Conservation (phyloP, 2,797 vertebrate species). For the Gymnopithys bicolor region DNA sequence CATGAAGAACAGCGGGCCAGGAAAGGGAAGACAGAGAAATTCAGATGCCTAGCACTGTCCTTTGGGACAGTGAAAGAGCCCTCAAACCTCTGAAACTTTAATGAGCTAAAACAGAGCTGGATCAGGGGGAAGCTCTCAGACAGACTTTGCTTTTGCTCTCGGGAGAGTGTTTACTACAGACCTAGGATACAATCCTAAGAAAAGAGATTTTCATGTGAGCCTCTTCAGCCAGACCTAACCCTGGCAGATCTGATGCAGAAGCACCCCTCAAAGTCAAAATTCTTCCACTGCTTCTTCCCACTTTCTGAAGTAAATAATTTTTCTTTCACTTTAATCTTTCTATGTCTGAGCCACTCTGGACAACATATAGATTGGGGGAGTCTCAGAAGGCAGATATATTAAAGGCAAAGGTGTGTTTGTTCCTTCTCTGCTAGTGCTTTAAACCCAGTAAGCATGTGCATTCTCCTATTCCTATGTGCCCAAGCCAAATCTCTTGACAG, state of each 20-base stretch:
- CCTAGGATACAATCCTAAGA: background rate
- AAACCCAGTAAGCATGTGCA: background rate
- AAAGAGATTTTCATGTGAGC: background rate
- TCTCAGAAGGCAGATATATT: background rate
- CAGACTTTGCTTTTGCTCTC: background rate
- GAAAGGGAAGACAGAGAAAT: background rate
- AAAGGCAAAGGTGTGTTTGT: slow-evolving; percentile 6
- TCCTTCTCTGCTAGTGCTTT: background rate
- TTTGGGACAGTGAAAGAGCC: background rate
- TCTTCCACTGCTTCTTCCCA: background rate
- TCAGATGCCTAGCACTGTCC: background rate
- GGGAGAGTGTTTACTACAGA: background rate
- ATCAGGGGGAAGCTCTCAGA: background rate
- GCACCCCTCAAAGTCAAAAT: background rate
- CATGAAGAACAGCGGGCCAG: background rate
- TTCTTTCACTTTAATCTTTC: background rate
- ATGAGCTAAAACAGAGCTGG: background rate
- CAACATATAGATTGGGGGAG: background rate
- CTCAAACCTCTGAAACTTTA: background rate
- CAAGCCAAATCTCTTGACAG: background rate
- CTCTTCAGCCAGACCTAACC: background rate
- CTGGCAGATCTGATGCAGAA: background rate
- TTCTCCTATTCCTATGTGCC: background rate
- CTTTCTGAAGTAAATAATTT: background rate
- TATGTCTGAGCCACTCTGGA: background rate